These are phyloP conservation scores for Podargus strigoides DNA, from an alignment of 2,797 vertebrate species.

Conservation along the genomic window DNA sequence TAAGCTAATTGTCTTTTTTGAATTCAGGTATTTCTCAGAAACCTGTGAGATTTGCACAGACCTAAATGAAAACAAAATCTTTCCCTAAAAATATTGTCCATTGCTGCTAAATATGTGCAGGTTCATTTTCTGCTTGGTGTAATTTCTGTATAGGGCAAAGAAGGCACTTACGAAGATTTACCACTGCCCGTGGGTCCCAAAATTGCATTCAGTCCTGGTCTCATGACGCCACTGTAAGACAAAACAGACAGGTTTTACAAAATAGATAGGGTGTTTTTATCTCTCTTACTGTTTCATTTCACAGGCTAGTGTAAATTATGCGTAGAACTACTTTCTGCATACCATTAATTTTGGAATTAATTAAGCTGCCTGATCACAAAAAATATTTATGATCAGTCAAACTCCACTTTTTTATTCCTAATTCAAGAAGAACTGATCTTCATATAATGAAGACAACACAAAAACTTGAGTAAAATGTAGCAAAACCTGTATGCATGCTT, in stretches of 20 bases:
- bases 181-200: slow-evolving; percentile 78
- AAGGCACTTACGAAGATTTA: slow-evolving; percentile 78
- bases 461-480: neutral
- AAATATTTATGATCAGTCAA: neutral
- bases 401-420: neutral
- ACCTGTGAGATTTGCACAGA: neutral
- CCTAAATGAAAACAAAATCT: neutral
- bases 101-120: neutral
- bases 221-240: slow-evolving; percentile 77
- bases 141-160: neutral
- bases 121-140: neutral
- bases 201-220: slow-evolving; percentile 78
- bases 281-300: neutral
- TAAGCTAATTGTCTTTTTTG: neutral
- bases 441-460: neutral
- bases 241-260: neutral
- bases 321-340: neutral
- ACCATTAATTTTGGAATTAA: neutral
- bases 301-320: neutral
- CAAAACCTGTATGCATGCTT: neutral
- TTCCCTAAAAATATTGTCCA: neutral
- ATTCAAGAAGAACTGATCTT: neutral
- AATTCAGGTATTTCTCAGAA: neutral
- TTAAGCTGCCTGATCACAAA: neutral
- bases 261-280: neutral